phyloP scores from a whole-genome alignment of 64 coral and sea anemone species.

The Pocillopora verrucosa region DNA sequence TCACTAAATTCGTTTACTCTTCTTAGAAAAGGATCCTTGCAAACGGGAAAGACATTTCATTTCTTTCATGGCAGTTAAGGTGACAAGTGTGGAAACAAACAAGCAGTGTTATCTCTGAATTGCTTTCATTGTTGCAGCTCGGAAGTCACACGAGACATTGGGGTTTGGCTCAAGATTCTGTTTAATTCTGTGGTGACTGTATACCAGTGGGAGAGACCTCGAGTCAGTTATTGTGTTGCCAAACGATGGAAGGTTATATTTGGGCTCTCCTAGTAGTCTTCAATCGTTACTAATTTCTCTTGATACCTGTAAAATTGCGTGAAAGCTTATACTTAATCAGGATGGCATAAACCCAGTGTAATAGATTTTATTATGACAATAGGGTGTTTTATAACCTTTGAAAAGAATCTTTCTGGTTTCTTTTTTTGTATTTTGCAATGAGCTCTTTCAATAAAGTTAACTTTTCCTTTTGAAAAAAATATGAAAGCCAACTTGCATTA shows the following conservation, averaged over 20 bases:
- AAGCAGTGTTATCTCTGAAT: neutral
- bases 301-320: neutral
- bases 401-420: no score
- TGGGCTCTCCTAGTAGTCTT: neutral
- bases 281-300: neutral
- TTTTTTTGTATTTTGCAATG: neutral
- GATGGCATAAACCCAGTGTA: neutral
- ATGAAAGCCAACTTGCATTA: neutral
- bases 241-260: neutral
- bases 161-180: neutral
- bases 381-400: no score
- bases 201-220: neutral
- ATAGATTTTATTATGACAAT: neutral
- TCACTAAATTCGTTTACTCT: no score
- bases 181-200: conserved; percentile 6
- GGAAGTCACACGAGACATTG: neutral
- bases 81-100: conserved; percentile 5
- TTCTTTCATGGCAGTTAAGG: neutral
- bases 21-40: neutral
- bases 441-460: neutral
- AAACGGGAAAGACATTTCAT: neutral
- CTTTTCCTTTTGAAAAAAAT: conserved; percentile 1
- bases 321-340: neutral
- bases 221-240: neutral
- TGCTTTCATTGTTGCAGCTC: neutral